Evolutionary conservation across 2,888 invertebrate species (phyloP).

Genomic region (Orgyia antiqua): DNA sequence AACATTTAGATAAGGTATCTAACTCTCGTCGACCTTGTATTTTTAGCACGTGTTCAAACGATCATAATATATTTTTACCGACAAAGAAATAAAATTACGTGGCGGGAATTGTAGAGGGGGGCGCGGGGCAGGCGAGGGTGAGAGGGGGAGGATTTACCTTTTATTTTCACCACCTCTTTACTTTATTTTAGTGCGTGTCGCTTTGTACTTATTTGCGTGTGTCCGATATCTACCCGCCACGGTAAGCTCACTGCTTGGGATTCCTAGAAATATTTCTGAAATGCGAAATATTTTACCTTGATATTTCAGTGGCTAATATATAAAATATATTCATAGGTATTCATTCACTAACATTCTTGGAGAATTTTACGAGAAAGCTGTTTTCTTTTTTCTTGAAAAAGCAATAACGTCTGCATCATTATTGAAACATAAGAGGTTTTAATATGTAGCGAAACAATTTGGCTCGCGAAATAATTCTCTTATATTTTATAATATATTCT

Average conservation of each 20-base stretch:
- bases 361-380: too few relatives aligned
- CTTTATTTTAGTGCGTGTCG: slow-evolving; percentile 38
- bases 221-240: slow-evolving; percentile 22
- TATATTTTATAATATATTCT: too few relatives aligned
- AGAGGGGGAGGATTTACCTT: slow-evolving; percentile 28
- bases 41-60: slow-evolving; percentile 8
- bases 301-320: too few relatives aligned
- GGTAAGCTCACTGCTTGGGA: slow-evolving; percentile 19
- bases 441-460: too few relatives aligned
- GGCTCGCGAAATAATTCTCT: too few relatives aligned
- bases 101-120: slow-evolving; percentile 9
- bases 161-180: slow-evolving; percentile 37
- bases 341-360: too few relatives aligned
- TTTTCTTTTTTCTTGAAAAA: too few relatives aligned
- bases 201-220: slow-evolving; percentile 29
- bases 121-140: slow-evolving; percentile 11
- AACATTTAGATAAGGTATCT: too few relatives aligned
- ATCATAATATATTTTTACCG: slow-evolving; percentile 21
- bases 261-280: slow-evolving; percentile 15
- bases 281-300: slow-evolving; percentile 15
- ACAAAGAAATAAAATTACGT: slow-evolving; percentile 22
- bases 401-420: too few relatives aligned
- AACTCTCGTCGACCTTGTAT: too few relatives aligned
- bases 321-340: too few relatives aligned
- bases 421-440: too few relatives aligned